These are phyloP conservation scores for Odobenus rosmarus DNA, from an alignment of 2,113 vertebrate species.

Conservation along the genomic window DNA sequence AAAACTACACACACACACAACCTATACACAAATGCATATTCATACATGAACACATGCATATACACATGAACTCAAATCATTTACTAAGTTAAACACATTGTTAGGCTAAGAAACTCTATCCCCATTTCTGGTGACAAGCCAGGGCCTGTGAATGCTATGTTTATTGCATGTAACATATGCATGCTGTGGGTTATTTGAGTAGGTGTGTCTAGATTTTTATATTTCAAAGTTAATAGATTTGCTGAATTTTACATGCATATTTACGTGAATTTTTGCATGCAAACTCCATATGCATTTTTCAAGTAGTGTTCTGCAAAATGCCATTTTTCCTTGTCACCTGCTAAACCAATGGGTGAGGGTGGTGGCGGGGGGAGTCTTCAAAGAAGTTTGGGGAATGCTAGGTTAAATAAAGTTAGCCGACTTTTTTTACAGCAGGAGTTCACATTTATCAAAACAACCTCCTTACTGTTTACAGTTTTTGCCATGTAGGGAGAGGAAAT, in stretches of 20 bases:
- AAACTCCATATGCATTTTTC: not conserved
- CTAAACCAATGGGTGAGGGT: not conserved
- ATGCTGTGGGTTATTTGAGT: not conserved
- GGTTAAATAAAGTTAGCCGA: not conserved
- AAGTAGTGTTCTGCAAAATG: not conserved
- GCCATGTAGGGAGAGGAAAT: not conserved
- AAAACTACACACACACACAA: not conserved
- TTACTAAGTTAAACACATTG: not conserved
- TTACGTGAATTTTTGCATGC: not conserved
- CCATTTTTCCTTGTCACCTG: not conserved
- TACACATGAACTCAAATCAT: slow-evolving; percentile 25
- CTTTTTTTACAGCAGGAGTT: slow-evolving; percentile 1
- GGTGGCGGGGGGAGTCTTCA: not conserved
- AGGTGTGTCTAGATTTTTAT: not conserved
- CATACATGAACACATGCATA: not conserved
- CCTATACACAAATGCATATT: not conserved
- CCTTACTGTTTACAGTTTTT: not conserved
- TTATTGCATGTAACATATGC: not conserved
- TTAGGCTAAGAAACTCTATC: not conserved
- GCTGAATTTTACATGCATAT: not conserved
- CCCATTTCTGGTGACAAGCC: not conserved
- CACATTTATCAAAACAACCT: not conserved
- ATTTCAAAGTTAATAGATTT: not conserved
- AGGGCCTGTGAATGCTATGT: not conserved
- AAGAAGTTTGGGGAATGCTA: not conserved